Evolutionary conservation across 1,140 invertebrate species (phyloP).

Genomic region (Radopholus similis): DNA sequence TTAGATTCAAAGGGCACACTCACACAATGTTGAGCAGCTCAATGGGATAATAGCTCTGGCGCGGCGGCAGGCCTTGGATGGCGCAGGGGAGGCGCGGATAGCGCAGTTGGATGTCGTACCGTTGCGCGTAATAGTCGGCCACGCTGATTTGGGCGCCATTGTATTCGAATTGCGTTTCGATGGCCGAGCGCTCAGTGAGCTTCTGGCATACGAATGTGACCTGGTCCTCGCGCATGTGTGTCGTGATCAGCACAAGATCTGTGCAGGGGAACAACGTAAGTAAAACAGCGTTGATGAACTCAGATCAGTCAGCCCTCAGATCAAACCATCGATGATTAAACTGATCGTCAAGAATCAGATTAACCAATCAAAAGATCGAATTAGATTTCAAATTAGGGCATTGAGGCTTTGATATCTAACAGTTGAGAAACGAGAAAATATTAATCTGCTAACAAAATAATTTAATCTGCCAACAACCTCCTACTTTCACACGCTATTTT

Average conservation of each 20-base stretch:
- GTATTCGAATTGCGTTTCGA: conserved; percentile 9
- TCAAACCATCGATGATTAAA: too few relatives aligned
- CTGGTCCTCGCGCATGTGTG: background rate
- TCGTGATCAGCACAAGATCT: background rate
- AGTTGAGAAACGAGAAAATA: too few relatives aligned
- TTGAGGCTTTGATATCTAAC: too few relatives aligned
- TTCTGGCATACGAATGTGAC: background rate
- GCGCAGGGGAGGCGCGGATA: conserved; percentile 16
- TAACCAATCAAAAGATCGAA: too few relatives aligned
- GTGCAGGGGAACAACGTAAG: too few relatives aligned
- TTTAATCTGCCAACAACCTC: too few relatives aligned
- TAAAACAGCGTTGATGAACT: too few relatives aligned
- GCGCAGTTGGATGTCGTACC: background rate
- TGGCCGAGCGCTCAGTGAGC: background rate
- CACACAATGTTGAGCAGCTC: conserved; percentile 26
- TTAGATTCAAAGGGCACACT: background rate
- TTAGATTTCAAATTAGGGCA: too few relatives aligned
- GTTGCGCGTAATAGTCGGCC: conserved; percentile 5
- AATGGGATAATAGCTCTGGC: conserved; percentile 20
- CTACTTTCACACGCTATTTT: too few relatives aligned
- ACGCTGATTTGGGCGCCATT: conserved; percentile 8
- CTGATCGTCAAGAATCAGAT: too few relatives aligned
- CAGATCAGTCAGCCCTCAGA: too few relatives aligned
- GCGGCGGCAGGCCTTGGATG: background rate
- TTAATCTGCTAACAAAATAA: too few relatives aligned